Evolutionary conservation across 2,113 vertebrate species (phyloP).

Genomic region (Herpetotheres cachinnans): DNA sequence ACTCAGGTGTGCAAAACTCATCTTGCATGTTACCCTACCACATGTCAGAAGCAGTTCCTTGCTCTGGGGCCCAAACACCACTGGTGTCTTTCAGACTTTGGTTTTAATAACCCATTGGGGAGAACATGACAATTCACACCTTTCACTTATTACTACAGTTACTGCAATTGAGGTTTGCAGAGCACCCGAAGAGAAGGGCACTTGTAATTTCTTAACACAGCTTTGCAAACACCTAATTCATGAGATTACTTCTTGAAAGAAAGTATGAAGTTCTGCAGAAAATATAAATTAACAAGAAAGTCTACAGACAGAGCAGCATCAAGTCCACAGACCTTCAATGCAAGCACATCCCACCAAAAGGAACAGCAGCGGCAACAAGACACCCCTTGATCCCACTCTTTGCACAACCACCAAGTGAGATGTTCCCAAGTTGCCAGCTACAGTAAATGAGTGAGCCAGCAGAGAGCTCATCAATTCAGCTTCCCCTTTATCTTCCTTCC

Average conservation of each 20-base stretch:
- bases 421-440: neutral
- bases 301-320: neutral
- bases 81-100: neutral
- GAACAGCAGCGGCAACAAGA: neutral
- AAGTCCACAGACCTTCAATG: neutral
- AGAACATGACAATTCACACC: neutral
- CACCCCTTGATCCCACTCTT: neutral
- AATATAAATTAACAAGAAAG: neutral
- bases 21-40: neutral
- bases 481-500: neutral
- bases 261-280: neutral
- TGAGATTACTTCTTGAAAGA: neutral
- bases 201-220: neutral
- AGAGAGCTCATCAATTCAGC: neutral
- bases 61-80: neutral
- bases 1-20: neutral
- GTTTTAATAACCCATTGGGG: neutral
- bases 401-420: rapidly evolving
- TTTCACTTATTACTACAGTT: neutral
- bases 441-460: neutral
- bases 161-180: neutral
- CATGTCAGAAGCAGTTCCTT: neutral
- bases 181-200: neutral
- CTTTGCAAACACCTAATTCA: neutral
- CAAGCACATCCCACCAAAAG: neutral